Conservation (phyloP, 2,888 invertebrate species). For the Amiota communis region DNA sequence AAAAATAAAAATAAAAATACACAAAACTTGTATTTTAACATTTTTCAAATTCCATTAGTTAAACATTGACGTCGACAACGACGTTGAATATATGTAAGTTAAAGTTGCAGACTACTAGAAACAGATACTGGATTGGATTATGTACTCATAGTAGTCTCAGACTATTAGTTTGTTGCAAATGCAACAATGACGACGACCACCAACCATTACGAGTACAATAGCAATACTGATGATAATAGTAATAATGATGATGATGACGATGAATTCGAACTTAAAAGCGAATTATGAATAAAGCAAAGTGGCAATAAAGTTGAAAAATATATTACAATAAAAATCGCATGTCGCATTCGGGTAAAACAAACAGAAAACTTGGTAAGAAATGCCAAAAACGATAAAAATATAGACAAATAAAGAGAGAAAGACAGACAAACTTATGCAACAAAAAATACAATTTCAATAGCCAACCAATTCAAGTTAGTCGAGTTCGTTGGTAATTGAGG, state of each 20-base stretch:
- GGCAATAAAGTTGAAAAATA: not conserved
- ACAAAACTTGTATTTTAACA: constrained; percentile 22
- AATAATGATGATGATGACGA: no score
- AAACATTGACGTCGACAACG: not conserved
- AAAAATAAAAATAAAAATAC: constrained; percentile 6
- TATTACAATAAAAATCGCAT: constrained; percentile 7
- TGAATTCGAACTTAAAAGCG: not conserved
- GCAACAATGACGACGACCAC: no score
- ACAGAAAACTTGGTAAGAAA: not conserved
- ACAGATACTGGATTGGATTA: no score
- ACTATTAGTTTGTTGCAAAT: no score
- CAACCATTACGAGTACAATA: no score
- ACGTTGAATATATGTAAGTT: no score
- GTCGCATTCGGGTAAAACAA: constrained; percentile 11
- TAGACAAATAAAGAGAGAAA: not conserved
- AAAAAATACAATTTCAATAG: constrained; percentile 13
- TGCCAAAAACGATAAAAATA: no score
- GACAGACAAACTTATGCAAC: constrained; percentile 21
- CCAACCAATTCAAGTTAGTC: constrained; percentile 12
- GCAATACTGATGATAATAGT: no score
- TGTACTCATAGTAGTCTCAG: no score
- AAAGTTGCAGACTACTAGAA: no score
- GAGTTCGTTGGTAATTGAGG: not conserved
- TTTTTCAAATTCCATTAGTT: constrained; percentile 21
- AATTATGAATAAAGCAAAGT: constrained; percentile 10